These are phyloP conservation scores for Oegoconia quadripuncta DNA, from an alignment of 2,888 invertebrate species.

Conservation along the genomic window DNA sequence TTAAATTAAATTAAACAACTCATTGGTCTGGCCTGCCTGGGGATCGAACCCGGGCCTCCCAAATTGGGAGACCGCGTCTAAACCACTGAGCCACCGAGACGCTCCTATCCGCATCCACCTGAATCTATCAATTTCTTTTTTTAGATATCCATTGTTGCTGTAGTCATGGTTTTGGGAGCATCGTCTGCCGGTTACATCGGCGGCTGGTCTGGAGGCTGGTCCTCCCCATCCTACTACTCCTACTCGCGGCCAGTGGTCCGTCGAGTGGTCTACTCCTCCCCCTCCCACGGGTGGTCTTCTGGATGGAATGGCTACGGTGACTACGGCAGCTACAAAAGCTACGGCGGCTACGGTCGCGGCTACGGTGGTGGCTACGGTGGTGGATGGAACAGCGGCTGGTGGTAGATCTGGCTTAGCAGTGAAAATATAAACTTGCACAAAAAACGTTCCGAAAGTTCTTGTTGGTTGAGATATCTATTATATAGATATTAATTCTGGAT, in stretches of 20 bases:
- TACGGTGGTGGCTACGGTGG: slow-evolving; percentile 5
- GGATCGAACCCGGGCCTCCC: no score
- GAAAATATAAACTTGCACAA: not conserved
- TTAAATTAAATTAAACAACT: no score
- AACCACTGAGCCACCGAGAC: no score
- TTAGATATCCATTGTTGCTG: slow-evolving; percentile 33
- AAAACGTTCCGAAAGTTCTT: no score
- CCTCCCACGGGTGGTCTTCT: slow-evolving; percentile 8
- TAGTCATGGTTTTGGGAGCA: slow-evolving; percentile 17
- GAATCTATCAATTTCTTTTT: slow-evolving; percentile 13
- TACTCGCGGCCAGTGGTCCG: slow-evolving; percentile 7
- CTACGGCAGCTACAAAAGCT: not conserved
- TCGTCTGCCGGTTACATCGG: slow-evolving; percentile 2
- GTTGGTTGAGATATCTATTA: no score
- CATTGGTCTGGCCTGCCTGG: no score
- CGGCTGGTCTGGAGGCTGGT: not conserved
- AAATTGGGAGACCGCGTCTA: no score
- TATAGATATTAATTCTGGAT: no score
- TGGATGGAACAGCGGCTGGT: slow-evolving; percentile 19
- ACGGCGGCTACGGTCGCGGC: slow-evolving; percentile 13
- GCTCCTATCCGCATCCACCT: not conserved
- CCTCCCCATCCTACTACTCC: not conserved
- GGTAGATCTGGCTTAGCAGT: slow-evolving; percentile 9
- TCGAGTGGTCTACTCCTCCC: slow-evolving; percentile 15
- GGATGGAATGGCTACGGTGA: not conserved